A percentile compares a stretch with the other conserved stretches of the same genome.
Conservation (phyloP, 1,140 invertebrate species). For the Asobara japonica region DNA sequence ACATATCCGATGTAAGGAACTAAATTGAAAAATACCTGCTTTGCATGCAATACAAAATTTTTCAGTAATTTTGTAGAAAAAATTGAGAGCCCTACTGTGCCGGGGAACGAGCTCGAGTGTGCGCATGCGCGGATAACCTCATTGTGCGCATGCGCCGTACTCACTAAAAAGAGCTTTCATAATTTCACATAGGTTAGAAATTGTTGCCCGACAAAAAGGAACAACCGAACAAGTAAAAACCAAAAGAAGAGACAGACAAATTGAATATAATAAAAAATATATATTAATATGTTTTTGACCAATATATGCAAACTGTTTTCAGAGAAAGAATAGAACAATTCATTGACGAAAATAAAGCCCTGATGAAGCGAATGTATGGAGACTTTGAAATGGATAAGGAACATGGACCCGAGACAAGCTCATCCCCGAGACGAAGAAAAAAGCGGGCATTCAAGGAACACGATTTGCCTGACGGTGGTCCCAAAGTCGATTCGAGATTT, state of each 20-base stretch:
- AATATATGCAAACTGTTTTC: conserved; percentile 49
- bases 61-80: too few species aligned
- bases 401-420: conserved; percentile 66
- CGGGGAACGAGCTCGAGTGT: too few species aligned
- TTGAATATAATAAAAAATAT: too few species aligned
- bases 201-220: too few species aligned
- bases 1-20: conserved; percentile 87
- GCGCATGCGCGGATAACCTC: too few species aligned
- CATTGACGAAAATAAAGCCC: conserved; percentile 92
- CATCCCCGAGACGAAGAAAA: conserved; percentile 48
- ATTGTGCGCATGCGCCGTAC: too few species aligned
- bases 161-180: too few species aligned
- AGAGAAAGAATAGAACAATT: conserved; percentile 90
- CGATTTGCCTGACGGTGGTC: conserved; percentile 60
- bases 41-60: too few species aligned
- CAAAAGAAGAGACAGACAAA: too few species aligned
- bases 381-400: conserved; percentile 77
- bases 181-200: too few species aligned
- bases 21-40: not conserved
- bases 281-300: too few species aligned
- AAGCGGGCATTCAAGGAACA: conserved; percentile 57
- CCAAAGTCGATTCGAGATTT: conserved; percentile 50
- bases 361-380: conserved; percentile 93
- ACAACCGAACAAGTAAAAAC: too few species aligned
- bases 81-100: not conserved